Base-by-base conservation (phyloP, 2,888 invertebrate species). In the Mythimna ferrago region DNA sequence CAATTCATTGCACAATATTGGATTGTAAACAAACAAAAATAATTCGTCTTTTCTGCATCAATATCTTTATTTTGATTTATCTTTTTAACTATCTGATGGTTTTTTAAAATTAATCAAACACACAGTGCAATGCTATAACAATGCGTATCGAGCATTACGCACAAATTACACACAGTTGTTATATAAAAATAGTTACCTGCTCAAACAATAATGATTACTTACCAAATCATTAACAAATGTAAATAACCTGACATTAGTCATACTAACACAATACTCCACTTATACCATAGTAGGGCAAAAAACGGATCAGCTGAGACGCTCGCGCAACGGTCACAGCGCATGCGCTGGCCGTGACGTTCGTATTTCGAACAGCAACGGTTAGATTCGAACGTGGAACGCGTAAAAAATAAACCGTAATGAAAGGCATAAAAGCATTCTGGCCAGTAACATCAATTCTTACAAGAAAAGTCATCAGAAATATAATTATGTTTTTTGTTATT, bases 221-320 rank as follows among this genome's bases (percentile, higher is more conserved):
- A 75, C 35, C 19, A 61, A 75, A 71, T 71, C 26, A 44, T 71
- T 60, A 48, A 53, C 54, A 60, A 75, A 62, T 7, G 57, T 66
- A 64, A 70, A 41, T 63, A 73, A 70, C 56, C 61, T 69, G 48
- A 68, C 66, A 74, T 77, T 75, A 76, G 68, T 78, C 66, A 64
- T 73, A 78, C 76, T 83, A 76, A 78, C 80, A 80, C 80, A 82
- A 78, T 85, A 80, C 71, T 81, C 86, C 67, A 88, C 80, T 79
- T 85, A 66, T n/a, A 41, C 66, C 48, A 71, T 35, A 67, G 61
- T 73, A 68, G 74, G 70, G 66, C 80, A 87, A 84, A 75, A 82
- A 82, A 67, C 71, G 88, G 81, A 91, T 91, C 92, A 92, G 90
- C 91, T 91, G 92, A 81, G 83, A 74, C 92, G 91, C 89, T 89